A percentile compares a stretch with the other conserved stretches of the same genome.
These are phyloP conservation scores for Diceros bicornis DNA, from an alignment of 2,797 vertebrate species.

Conservation along the genomic window DNA sequence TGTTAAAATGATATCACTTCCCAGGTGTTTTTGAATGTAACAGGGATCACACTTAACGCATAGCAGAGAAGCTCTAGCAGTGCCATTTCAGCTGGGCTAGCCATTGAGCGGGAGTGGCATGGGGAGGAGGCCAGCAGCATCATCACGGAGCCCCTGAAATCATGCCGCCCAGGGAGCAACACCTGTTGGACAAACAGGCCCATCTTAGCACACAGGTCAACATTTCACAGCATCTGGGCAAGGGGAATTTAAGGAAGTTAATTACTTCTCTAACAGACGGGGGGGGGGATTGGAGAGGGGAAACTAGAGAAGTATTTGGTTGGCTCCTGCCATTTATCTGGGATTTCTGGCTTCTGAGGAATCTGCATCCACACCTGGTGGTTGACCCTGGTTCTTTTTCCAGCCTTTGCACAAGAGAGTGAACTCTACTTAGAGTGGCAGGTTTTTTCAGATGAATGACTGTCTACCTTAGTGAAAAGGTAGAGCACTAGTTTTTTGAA, in stretches of 20 bases:
- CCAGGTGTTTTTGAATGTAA: background rate
- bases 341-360: background rate
- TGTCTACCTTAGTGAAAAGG: background rate
- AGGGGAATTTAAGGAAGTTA: background rate
- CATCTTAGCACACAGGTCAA: background rate
- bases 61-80: background rate
- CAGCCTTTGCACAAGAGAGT: background rate
- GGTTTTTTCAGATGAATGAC: background rate
- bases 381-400: background rate
- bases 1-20: background rate
- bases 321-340: background rate
- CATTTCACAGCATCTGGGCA: background rate
- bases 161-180: background rate
- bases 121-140: background rate
- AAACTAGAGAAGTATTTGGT: background rate
- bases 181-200: background rate
- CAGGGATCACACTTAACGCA: background rate
- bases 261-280: background rate
- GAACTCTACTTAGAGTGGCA: background rate
- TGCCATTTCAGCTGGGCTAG: background rate
- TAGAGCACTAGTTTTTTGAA: background rate
- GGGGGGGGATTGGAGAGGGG: background rate
- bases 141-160: background rate
- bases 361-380: background rate
- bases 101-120: background rate